phyloP scores from a whole-genome alignment of 2,888 invertebrate species.

The Lissonota sp. region DNA sequence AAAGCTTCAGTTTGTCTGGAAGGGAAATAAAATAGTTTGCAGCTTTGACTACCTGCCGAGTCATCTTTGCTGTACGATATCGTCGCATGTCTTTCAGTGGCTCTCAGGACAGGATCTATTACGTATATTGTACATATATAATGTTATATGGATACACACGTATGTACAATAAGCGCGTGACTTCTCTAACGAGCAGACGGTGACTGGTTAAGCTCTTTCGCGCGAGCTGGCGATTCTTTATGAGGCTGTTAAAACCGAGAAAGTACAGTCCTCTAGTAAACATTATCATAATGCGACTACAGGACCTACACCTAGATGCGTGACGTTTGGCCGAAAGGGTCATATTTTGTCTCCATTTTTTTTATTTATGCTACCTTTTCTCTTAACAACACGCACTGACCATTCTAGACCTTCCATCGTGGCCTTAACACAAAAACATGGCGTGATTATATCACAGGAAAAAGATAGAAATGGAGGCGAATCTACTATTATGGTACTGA shows the following conservation, averaged over 20 bases:
- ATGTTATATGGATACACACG: background rate
- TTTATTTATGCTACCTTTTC: too few relatives aligned
- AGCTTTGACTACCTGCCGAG: conserved; percentile 21
- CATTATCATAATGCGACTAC: conserved; percentile 77
- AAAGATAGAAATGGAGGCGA: too few relatives aligned
- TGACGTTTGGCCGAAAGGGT: background rate
- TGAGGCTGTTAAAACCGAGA: conserved; percentile 75
- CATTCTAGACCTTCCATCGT: background rate
- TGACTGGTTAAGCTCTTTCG: conserved; percentile 71
- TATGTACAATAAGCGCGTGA: conserved; percentile 32
- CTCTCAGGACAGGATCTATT: conserved; percentile 12
- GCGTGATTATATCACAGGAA: too few relatives aligned
- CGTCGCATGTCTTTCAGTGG: conserved; percentile 50
- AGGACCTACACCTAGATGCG: background rate
- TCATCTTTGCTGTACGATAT: conserved; percentile 63
- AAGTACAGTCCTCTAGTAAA: conserved; percentile 75
- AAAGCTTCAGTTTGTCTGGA: too few relatives aligned
- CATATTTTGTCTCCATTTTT: background rate
- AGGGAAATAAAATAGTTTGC: conserved; percentile 5
- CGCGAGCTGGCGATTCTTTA: conserved; percentile 76
- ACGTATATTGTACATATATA: conserved; percentile 9
- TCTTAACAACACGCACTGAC: too few relatives aligned
- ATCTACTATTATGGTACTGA: too few relatives aligned
- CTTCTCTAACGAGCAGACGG: conserved; percentile 74
- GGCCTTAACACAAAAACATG: too few relatives aligned